Evolutionary conservation across 2,888 invertebrate species (phyloP).

Genomic region (Tachystola acroxantha): DNA sequence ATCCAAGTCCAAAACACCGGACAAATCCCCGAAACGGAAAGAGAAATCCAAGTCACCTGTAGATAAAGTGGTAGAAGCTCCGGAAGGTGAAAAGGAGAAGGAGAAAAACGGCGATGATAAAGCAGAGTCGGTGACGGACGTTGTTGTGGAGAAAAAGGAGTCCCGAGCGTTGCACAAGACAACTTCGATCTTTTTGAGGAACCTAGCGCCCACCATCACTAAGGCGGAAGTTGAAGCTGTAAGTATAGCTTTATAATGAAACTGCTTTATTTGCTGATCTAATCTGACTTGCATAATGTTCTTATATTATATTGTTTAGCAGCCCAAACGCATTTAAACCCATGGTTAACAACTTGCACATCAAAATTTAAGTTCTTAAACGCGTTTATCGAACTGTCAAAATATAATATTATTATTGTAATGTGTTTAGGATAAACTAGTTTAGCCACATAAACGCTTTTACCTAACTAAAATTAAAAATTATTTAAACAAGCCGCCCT

Average conservation of each 20-base stretch:
- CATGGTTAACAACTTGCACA: no score
- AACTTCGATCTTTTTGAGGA: slow-evolving; percentile 96
- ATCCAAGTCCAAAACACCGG: slow-evolving; percentile 59
- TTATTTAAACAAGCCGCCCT: no score
- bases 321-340: no score
- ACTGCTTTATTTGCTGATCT: background rate
- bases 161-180: slow-evolving; percentile 94
- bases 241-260: no score
- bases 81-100: slow-evolving; percentile 44
- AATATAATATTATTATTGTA: no score
- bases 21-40: slow-evolving; percentile 52
- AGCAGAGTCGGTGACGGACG: slow-evolving; percentile 72
- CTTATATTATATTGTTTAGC: no score
- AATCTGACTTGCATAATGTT: no score
- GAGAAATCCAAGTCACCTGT: slow-evolving; percentile 54
- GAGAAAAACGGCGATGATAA: slow-evolving; percentile 63
- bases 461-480: no score
- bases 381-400: no score
- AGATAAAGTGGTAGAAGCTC: slow-evolving; percentile 35
- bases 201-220: slow-evolving; percentile 96
- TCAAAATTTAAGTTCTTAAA: no score
- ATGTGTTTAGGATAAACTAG: no score
- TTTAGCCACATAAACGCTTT: no score
- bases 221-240: slow-evolving; percentile 98
- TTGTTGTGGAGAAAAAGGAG: slow-evolving; percentile 60